These are phyloP conservation scores for Drosophila cardini DNA, from an alignment of 1,140 invertebrate species.

Conservation along the genomic window DNA sequence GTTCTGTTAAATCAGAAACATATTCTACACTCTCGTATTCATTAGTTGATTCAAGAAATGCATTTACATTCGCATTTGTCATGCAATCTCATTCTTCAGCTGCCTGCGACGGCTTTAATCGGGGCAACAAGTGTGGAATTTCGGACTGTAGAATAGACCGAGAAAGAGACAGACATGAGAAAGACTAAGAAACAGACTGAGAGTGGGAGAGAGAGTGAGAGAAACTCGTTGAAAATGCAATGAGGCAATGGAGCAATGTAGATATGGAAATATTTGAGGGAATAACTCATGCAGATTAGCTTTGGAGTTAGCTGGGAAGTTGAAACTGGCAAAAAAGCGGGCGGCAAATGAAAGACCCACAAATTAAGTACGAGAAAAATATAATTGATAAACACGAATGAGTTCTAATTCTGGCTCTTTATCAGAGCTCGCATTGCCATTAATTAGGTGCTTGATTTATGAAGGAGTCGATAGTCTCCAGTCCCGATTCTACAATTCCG, in stretches of 20 bases:
- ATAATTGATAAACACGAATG: conserved; percentile 76
- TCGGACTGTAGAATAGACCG: conserved; percentile 9
- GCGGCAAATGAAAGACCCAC: conserved; percentile 59
- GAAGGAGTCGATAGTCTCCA: conserved; percentile 65
- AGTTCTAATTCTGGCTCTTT: conserved; percentile 74
- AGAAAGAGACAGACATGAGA: too few species aligned
- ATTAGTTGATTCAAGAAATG: conserved; percentile 31
- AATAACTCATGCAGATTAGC: conserved; percentile 79
- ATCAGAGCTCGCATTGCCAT: conserved; percentile 56
- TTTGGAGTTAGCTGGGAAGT: background rate
- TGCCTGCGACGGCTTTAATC: conserved; percentile 18
- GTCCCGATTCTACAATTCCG: background rate
- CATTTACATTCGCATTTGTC: conserved; percentile 36
- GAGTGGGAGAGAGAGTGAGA: background rate
- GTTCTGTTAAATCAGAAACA: conserved; percentile 21
- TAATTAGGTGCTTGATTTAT: conserved; percentile 79
- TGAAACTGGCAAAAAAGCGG: background rate
- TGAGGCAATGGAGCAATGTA: conserved; percentile 30
- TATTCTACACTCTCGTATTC: conserved; percentile 17
- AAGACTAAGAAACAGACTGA: too few species aligned
- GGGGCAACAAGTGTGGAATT: conserved; percentile 31
- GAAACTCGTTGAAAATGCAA: conserved; percentile 38
- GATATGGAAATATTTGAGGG: conserved; percentile 67
- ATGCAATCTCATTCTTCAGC: conserved; percentile 29
- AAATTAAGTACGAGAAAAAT: conserved; percentile 76